phyloP scores from a whole-genome alignment of 2,888 invertebrate species.

The Meloe dianella region DNA sequence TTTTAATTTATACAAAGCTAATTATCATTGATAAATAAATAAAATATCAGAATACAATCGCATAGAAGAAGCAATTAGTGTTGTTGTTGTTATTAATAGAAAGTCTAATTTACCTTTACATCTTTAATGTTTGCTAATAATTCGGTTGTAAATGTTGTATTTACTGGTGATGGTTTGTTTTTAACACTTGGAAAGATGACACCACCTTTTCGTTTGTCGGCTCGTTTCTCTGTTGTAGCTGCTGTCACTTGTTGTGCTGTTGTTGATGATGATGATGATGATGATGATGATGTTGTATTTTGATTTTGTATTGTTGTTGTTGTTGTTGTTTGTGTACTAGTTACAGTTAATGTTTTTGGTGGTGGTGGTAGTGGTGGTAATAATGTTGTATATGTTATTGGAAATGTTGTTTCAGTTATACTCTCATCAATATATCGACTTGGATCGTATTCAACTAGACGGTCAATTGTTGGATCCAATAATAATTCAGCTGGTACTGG shows the following conservation, averaged over 20 bases:
- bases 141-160: slow-evolving; percentile 82
- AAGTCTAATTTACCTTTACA: slow-evolving; percentile 70
- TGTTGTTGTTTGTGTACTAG: slow-evolving; percentile 24
- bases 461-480: slow-evolving; percentile 78
- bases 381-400: slow-evolving; percentile 53
- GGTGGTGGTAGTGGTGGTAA: too few species aligned
- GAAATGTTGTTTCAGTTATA: slow-evolving; percentile 51
- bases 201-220: slow-evolving; percentile 73
- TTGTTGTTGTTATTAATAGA: too few species aligned
- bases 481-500: slow-evolving; percentile 78
- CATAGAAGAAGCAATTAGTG: too few species aligned
- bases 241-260: slow-evolving; percentile 38
- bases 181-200: slow-evolving; percentile 91
- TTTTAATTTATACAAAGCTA: too few species aligned
- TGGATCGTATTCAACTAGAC: slow-evolving; percentile 79
- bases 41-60: too few species aligned
- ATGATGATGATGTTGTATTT: neutral
- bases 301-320: slow-evolving; percentile 28
- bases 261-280: slow-evolving; percentile 41
- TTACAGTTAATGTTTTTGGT: slow-evolving; percentile 52
- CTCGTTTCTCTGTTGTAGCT: slow-evolving; percentile 59
- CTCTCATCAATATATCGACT: slow-evolving; percentile 64
- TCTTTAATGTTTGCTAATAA: slow-evolving; percentile 78
- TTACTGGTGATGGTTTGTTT: slow-evolving; percentile 85
- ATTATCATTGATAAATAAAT: too few species aligned